These are phyloP conservation scores for Rhinella marina DNA, from an alignment of 2,797 vertebrate species.

Conservation along the genomic window DNA sequence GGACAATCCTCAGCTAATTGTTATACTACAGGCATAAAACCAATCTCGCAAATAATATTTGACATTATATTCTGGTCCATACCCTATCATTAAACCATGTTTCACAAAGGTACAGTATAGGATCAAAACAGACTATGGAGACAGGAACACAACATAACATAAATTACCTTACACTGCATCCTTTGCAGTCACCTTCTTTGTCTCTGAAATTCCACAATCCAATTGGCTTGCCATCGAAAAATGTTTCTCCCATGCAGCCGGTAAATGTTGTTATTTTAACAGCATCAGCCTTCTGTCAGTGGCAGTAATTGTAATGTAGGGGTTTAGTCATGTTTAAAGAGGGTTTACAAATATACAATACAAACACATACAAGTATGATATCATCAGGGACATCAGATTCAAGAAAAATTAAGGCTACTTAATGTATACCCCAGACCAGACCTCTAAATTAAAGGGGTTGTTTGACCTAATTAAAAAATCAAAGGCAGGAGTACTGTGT, in stretches of 20 bases:
- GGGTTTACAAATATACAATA: not conserved
- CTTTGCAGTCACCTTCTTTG: conserved; percentile 92
- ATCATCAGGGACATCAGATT: not conserved
- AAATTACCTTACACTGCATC: conserved; percentile 89
- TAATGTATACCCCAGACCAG: no score
- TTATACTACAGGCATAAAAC: not conserved
- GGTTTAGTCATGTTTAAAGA: not conserved
- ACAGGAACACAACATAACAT: not conserved
- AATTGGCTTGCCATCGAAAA: conserved; percentile 91
- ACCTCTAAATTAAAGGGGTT: no score
- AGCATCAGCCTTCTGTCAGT: conserved; percentile 88
- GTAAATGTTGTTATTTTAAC: conserved; percentile 88
- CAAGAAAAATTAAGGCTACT: no score
- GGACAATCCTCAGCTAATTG: not conserved
- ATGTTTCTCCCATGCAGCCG: conserved; percentile 97
- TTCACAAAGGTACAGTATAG: no score
- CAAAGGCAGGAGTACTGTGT: no score
- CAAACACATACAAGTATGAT: not conserved
- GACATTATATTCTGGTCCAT: not conserved
- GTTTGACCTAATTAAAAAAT: no score
- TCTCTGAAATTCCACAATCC: conserved; percentile 97
- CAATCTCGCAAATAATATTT: no score
- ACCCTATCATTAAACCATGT: not conserved
- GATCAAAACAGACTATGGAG: not conserved
- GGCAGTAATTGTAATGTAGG: not conserved